A percentile compares a stretch with the other conserved stretches of the same genome.
Evolutionary conservation across 2,888 invertebrate genomes (phyloP).

Genomic region (Hydriomena furcata): DNA sequence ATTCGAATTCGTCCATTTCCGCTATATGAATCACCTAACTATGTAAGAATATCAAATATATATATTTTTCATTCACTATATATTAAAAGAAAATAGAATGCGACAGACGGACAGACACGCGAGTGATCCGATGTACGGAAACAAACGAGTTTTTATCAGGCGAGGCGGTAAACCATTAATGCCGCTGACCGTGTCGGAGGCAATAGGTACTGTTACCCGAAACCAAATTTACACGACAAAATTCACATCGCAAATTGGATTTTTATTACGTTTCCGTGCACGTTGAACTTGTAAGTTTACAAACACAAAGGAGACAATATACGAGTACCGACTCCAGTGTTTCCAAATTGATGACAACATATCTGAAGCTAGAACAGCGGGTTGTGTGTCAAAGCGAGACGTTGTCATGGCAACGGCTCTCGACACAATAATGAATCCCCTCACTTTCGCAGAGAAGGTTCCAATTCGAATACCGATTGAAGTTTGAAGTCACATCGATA

Average conservation of each 20-base stretch:
- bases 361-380: constrained; percentile 1
- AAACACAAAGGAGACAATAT: constrained; percentile 4
- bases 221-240: not conserved
- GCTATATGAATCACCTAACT: too few relatives aligned
- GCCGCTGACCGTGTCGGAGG: too few relatives aligned
- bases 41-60: too few relatives aligned
- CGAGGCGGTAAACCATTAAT: too few relatives aligned
- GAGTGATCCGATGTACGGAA: too few relatives aligned
- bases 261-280: constrained; percentile 6
- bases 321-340: constrained; percentile 2
- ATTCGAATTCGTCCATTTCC: too few relatives aligned
- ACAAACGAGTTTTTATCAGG: too few relatives aligned
- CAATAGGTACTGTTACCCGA: too few relatives aligned
- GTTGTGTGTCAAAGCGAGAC: constrained; percentile 10
- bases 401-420: constrained; percentile 16
- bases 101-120: too few relatives aligned
- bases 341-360: constrained; percentile 1
- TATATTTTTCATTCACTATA: too few relatives aligned
- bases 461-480: constrained; percentile 6
- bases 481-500: constrained; percentile 1
- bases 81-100: too few relatives aligned
- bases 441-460: not conserved
- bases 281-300: too few relatives aligned
- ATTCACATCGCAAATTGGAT: constrained; percentile 13
- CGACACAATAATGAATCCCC: constrained; percentile 6